Percentiles rank a stretch among this genome's conserved stretches.
These are phyloP conservation scores for Manduca sexta DNA, from an alignment of 1,140 invertebrate genomes.

Conservation along the genomic window DNA sequence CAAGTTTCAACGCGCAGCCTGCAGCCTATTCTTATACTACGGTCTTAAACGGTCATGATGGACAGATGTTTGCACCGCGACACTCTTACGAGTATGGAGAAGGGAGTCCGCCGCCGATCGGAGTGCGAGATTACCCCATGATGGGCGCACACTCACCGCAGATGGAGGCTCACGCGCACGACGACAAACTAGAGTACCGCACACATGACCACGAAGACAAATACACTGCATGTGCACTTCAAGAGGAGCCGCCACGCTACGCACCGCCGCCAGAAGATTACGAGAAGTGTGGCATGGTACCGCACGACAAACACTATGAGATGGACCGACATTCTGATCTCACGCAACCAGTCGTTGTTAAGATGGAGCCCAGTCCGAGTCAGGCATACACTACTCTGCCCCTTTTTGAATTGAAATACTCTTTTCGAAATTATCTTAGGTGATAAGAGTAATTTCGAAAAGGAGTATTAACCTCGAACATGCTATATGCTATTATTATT, in stretches of 20 bases:
- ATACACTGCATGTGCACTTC: slow-evolving; percentile 71
- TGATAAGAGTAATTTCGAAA: slow-evolving; percentile 64
- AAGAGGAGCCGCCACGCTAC: slow-evolving; percentile 77
- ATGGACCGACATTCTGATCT: slow-evolving; percentile 67
- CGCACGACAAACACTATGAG: slow-evolving; percentile 71
- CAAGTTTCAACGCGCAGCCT: slow-evolving; percentile 73
- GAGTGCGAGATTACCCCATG: slow-evolving; percentile 79
- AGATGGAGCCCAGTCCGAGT: slow-evolving; percentile 74
- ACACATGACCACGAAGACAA: slow-evolving; percentile 73
- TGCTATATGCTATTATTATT: not conserved
- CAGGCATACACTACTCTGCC: slow-evolving; percentile 81
- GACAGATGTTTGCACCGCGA: slow-evolving; percentile 77
- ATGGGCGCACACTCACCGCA: slow-evolving; percentile 78
- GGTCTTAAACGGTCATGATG: slow-evolving; percentile 79
- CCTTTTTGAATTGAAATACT: slow-evolving; percentile 83
- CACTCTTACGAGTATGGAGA: slow-evolving; percentile 76
- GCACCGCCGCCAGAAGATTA: slow-evolving; percentile 71
- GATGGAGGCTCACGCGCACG: slow-evolving; percentile 69
- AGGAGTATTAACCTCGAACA: slow-evolving; percentile 45
- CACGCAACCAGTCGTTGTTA: slow-evolving; percentile 76
- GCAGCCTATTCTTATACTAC: slow-evolving; percentile 77
- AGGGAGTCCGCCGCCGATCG: slow-evolving; percentile 74
- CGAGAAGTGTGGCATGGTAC: slow-evolving; percentile 70
- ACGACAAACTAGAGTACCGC: slow-evolving; percentile 69
- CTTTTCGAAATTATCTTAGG: slow-evolving; percentile 71